Evolutionary conservation across 1,140 invertebrate genomes (phyloP).

Genomic region (Zaprionus vittiger): DNA sequence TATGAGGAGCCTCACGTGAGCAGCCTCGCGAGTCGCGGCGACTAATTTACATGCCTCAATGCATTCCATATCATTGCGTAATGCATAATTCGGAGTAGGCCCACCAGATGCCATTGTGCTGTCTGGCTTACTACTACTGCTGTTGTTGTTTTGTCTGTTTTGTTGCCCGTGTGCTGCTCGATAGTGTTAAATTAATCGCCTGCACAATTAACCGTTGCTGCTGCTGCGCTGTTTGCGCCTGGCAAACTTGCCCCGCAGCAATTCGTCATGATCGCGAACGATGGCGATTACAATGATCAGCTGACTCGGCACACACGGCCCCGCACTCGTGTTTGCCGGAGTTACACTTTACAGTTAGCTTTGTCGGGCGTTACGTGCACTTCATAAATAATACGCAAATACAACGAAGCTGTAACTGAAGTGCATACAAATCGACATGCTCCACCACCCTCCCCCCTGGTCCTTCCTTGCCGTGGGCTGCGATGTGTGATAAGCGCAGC

Average conservation of each 20-base stretch:
- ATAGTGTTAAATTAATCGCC: constrained; percentile 27
- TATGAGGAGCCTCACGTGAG: constrained; percentile 59
- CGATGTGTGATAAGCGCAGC: constrained; percentile 10
- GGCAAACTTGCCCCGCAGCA: constrained; percentile 4
- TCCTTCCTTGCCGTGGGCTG: neutral
- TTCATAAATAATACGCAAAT: constrained; percentile 37
- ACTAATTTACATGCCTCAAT: constrained; percentile 75
- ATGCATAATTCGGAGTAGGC: constrained; percentile 35
- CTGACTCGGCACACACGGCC: constrained; percentile 21
- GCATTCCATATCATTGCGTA: constrained; percentile 51
- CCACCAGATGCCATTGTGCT: constrained; percentile 30
- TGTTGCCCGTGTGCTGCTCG: neutral
- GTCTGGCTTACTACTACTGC: neutral
- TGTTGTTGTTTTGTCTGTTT: constrained; percentile 16
- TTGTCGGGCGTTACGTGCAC: constrained; percentile 38
- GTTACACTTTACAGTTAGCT: constrained; percentile 47
- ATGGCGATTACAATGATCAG: constrained; percentile 38
- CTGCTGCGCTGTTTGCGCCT: constrained; percentile 7
- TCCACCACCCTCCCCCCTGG: neutral
- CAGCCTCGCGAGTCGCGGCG: constrained; percentile 64
- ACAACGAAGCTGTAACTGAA: constrained; percentile 19
- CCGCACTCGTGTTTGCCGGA: constrained; percentile 15
- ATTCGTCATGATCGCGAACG: constrained; percentile 54
- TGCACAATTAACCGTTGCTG: constrained; percentile 1
- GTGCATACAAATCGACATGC: constrained; percentile 41